Conservation (phyloP, 2,113 vertebrate genomes). For the Formicarius rufipectus region DNA sequence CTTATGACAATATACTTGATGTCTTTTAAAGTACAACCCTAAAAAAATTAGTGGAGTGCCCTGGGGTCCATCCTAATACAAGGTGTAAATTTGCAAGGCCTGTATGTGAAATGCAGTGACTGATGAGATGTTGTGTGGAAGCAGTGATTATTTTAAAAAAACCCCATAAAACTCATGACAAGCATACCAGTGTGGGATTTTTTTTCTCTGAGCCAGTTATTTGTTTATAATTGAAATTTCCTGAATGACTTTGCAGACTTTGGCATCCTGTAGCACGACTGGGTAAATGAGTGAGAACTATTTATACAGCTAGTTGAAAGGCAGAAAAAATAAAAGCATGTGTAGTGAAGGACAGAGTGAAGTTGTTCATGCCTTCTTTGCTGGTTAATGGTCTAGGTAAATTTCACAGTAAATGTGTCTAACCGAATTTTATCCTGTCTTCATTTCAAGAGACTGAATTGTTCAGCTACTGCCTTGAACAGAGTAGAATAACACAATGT, state of each 20-base stretch:
- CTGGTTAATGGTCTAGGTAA: neutral
- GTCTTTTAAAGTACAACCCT: neutral
- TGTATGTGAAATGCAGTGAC: neutral
- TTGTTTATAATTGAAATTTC: conserved; percentile 10
- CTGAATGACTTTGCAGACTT: neutral
- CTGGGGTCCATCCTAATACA: neutral
- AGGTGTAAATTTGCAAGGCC: neutral
- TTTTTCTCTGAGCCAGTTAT: neutral
- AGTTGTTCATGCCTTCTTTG: neutral
- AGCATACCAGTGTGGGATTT: neutral
- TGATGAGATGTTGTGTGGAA: neutral
- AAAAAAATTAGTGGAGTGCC: neutral
- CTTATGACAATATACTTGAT: neutral
- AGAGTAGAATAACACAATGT: neutral
- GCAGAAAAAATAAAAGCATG: neutral
- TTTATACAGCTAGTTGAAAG: neutral
- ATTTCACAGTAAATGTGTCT: neutral
- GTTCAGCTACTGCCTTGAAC: neutral
- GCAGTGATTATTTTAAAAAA: neutral
- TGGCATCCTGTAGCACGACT: neutral
- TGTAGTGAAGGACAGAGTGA: neutral
- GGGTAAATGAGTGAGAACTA: neutral
- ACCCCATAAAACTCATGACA: too few relatives aligned
- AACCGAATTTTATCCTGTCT: neutral
- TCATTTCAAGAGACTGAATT: neutral